Base-by-base conservation (phyloP, 2,113 vertebrate species). In the Aythya baeri region DNA sequence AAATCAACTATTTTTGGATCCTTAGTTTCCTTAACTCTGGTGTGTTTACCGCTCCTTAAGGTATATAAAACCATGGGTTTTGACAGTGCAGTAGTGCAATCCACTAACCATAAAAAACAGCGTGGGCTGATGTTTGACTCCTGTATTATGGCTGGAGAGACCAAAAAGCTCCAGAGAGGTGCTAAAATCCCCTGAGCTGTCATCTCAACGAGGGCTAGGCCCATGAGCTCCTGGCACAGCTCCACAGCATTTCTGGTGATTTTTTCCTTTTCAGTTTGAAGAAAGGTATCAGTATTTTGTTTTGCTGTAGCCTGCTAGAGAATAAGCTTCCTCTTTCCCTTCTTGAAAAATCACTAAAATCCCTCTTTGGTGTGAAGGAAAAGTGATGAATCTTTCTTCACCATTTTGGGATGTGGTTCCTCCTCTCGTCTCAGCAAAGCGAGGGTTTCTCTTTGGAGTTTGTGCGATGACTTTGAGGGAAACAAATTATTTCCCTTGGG, bases 401-500 rank as follows among this genome's bases (percentile, higher is more conserved):
- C 38, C 3, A 0, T 68, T 86, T 25, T 52, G 31, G 5, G 38
- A 77, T 76, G 49, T 6, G 4, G 77, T 73, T 94, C 68, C 34
- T 79, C 67, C 66, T 95, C 50, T 92, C 13, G 13, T 59, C 66
- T 77, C 86, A 93, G 59, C 59, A 80, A 91, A 95, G 70, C 34
- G 80, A 89, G 61, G 75, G 66, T 32, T 76, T 81, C 66, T 86
- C 61, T 86, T 87, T 32, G 15, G 13, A 78, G 55, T 57, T 95
- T 92, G 61, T 58, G 50, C 91, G 68, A 90, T 13, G 13, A 38
- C 17, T 44, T 36, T 36, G 72, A 80, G 31, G 41, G 68, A 55
- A 80, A 83, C 4, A 93, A 76, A 90, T 85, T 86, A 43, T 78
- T 95, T 93, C 92, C 49, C 36, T 87, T 63, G 67, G 65, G 93